These are phyloP conservation scores for Nomada goodeniana DNA, from an alignment of 2,888 invertebrate genomes.

Conservation along the genomic window DNA sequence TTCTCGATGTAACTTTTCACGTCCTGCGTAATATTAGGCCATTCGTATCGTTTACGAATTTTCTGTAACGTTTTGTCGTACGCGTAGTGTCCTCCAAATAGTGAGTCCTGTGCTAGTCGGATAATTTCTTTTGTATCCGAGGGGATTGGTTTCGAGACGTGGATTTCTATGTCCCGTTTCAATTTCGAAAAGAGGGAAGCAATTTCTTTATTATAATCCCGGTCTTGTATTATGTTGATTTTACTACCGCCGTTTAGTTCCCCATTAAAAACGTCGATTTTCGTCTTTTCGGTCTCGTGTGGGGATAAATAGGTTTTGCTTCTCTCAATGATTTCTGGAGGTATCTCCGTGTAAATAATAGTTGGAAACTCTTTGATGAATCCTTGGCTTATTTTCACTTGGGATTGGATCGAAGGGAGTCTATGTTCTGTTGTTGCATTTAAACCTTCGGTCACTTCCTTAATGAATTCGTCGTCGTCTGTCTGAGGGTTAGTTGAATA, in stretches of 20 bases:
- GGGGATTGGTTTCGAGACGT: not conserved
- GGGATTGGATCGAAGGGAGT: not conserved
- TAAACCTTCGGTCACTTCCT: not conserved
- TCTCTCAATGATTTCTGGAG: not conserved
- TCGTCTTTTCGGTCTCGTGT: not conserved
- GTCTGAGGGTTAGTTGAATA: not conserved
- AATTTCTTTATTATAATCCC: not conserved
- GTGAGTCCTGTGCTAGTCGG: not conserved
- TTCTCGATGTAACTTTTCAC: conserved; percentile 20
- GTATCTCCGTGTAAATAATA: not conserved
- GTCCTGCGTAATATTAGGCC: conserved; percentile 2
- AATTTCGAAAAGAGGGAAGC: not conserved
- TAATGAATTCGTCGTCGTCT: conserved; percentile 9
- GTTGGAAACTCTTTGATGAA: not conserved
- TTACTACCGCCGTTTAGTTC: not conserved
- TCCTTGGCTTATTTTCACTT: not conserved
- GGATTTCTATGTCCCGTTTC: not conserved
- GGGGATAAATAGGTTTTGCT: not conserved
- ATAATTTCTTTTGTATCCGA: not conserved
- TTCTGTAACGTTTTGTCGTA: conserved; percentile 10
- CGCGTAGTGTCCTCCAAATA: conserved; percentile 19
- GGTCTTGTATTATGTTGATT: not conserved
- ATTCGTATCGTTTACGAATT: not conserved
- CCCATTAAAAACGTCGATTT: not conserved
- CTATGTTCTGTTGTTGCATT: not conserved